Base-by-base conservation (phyloP, 2,888 invertebrate species). In the Synanthedon andrenaeformis region DNA sequence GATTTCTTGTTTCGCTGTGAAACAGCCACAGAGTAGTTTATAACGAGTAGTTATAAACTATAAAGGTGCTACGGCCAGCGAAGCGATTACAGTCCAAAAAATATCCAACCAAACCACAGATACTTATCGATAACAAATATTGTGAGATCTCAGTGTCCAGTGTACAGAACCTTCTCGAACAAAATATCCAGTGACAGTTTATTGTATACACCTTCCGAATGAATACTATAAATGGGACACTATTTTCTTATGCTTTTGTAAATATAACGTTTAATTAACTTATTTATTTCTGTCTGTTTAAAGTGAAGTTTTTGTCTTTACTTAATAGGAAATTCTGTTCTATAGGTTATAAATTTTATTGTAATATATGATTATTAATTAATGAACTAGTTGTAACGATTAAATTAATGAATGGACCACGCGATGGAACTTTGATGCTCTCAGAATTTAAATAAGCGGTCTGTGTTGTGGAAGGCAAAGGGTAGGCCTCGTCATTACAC, bases 271-370 rank as follows among this genome's bases (percentile, higher is more conserved):
- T 60, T 81, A 84, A 70, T 73, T 85, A 82, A 87, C 76, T 87
- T 81, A 87, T 87, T 87, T 85, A 86, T 86, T 84, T 72, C 71
- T 66, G 72, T 72, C 71, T 69, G 67, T 62, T 65, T 65, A 58
- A 62, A 61, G 64, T 64, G 65, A 62, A 58, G 58, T 63, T 63
- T 57, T 13, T 45, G 45, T 45, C 61, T 76, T 80, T 79, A 77
- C 79, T 82, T 79, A 79, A 71, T 82, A 83, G 84, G 74, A 69
- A 85, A 84, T 81, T 82, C 82, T 76, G 83, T 86, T 86, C 79
- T 79, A 66, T 86, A 87, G 86, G 81, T 84, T 86, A 84, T 78
- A 85, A 84, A 87, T 84, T 85, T 83, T 85, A 87, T 84, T 85
- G 85, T 86, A 85, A 81, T 68, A 67, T 69, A 66, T 70, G 78